These are phyloP conservation scores for Ibidorhyncha struthersii DNA, from an alignment of 2,113 vertebrate genomes.

Conservation along the genomic window DNA sequence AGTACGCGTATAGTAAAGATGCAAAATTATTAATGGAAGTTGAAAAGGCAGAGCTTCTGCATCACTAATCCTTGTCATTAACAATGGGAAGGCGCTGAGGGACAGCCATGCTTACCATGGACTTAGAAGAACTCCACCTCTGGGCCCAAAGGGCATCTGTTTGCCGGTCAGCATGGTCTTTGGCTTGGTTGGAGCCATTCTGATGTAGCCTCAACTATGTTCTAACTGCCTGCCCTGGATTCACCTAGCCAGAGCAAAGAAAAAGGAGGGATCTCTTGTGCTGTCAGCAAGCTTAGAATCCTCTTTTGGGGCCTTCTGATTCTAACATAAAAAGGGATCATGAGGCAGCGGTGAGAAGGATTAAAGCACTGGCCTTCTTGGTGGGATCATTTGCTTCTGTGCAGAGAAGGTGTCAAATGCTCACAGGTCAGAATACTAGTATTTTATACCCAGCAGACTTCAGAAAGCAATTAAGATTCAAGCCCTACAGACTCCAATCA, in stretches of 20 bases:
- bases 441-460: neutral
- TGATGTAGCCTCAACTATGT: neutral
- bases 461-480: slow-evolving; percentile 30
- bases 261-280: neutral
- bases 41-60: neutral
- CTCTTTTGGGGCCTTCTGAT: neutral
- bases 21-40: neutral
- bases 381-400: neutral
- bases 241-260: neutral
- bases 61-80: neutral
- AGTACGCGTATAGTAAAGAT: neutral
- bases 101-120: neutral
- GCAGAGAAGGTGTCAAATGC: neutral
- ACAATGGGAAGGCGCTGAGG: neutral
- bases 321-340: neutral
- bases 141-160: neutral
- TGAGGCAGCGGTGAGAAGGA: neutral
- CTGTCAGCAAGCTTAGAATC: neutral
- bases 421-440: neutral
- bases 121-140: neutral
- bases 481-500: neutral
- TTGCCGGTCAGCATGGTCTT: neutral
- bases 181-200: neutral
- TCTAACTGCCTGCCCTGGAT: neutral
- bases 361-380: neutral